Evolutionary conservation across 2,888 invertebrate genomes (phyloP).

Genomic region (Galerucella nymphaeae): DNA sequence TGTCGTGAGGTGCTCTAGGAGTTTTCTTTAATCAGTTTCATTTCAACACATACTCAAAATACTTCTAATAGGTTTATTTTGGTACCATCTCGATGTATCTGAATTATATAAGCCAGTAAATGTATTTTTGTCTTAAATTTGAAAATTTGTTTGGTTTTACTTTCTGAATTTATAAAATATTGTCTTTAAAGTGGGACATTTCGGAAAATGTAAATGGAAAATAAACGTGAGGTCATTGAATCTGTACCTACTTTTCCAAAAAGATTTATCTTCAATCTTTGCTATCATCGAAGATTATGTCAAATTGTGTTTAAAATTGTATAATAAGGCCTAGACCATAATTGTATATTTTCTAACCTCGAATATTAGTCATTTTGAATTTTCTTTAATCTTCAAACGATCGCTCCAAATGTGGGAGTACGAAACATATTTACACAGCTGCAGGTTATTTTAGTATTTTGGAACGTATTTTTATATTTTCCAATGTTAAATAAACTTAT

Average conservation of each 20-base stretch:
- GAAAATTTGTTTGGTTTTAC: background rate
- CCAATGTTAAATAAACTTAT: background rate
- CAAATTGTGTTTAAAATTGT: too few species aligned
- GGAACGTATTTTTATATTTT: conserved; percentile 9
- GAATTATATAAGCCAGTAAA: background rate
- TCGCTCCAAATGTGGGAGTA: conserved; percentile 21
- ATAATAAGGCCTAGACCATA: too few species aligned
- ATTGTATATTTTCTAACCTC: background rate
- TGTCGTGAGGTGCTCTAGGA: background rate
- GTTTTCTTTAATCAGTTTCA: background rate
- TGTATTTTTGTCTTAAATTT: background rate
- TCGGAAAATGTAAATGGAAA: background rate
- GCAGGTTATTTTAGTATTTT: conserved; percentile 22
- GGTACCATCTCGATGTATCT: background rate
- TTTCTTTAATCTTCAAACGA: conserved; percentile 18
- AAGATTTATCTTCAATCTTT: too few species aligned
- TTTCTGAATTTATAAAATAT: background rate
- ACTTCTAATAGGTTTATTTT: conserved; percentile 17
- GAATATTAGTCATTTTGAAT: conserved; percentile 8
- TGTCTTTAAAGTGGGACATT: background rate
- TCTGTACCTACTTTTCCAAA: too few species aligned
- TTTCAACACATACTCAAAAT: conserved; percentile 20
- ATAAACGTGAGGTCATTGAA: too few species aligned
- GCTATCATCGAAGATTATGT: too few species aligned
- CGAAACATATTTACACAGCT: conserved; percentile 21